Conservation (phyloP, 2,797 vertebrate genomes). For the Sphenodon punctatus region DNA sequence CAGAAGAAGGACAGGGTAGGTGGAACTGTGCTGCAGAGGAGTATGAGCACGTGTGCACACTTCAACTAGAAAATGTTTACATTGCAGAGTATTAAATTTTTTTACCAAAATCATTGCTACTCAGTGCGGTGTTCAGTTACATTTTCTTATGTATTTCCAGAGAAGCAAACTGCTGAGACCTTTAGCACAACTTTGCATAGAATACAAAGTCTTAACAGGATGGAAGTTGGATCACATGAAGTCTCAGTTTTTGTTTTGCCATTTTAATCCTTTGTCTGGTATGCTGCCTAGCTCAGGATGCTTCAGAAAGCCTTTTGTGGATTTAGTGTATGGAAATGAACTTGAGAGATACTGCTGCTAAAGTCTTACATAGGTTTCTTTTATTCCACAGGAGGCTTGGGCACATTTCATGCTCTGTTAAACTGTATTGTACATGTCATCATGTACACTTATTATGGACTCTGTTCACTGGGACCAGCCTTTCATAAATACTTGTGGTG, state of each 20-base stretch:
- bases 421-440: conserved; percentile 92
- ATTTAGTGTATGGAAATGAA: neutral
- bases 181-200: too few species aligned
- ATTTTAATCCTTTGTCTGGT: neutral
- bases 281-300: neutral
- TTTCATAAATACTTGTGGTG: conserved; percentile 96
- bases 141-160: neutral
- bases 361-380: neutral
- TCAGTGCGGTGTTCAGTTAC: too few species aligned
- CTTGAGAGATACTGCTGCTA: neutral
- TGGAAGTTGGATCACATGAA: too few species aligned
- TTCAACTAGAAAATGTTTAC: neutral
- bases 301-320: too few species aligned
- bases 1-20: neutral
- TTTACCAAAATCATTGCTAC: too few species aligned
- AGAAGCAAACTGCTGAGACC: neutral
- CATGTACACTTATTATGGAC: conserved; percentile 95
- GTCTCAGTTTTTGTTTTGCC: neutral
- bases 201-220: too few species aligned
- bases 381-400: conserved; percentile 86
- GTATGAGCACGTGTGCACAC: accelerated
- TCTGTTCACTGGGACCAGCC: conserved; percentile 90
- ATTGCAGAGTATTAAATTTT: neutral
- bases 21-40: neutral
- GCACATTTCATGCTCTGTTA: conserved; percentile 93